phyloP scores from a whole-genome alignment of 2,797 vertebrate species.

The Argyrosomus regius region DNA sequence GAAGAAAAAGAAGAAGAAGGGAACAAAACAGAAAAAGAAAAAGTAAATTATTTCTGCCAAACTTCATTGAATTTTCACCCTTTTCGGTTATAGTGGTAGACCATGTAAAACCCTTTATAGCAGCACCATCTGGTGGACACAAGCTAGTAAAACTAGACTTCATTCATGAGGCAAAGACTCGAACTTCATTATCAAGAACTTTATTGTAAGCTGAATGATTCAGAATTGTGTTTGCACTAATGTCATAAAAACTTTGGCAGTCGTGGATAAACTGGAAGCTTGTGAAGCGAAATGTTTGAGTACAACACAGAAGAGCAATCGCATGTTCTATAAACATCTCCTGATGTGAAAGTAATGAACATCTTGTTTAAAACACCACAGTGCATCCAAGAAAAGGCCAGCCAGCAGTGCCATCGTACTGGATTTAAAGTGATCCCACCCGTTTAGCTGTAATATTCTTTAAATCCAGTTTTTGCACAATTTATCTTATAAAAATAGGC shows the following conservation, averaged over 20 bases:
- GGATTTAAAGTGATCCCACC: conserved; percentile 47
- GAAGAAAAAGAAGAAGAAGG: conserved; percentile 74
- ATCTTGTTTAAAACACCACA: conserved; percentile 23
- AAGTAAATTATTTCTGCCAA: conserved; percentile 36
- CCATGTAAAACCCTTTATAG: background rate
- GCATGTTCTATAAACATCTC: conserved; percentile 3
- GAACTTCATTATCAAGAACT: conserved; percentile 36
- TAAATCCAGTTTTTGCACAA: conserved; percentile 41
- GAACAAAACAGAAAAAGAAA: conserved; percentile 57
- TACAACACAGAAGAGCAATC: conserved; percentile 5
- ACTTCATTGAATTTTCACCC: fast-evolving
- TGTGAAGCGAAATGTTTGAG: background rate
- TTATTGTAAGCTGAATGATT: conserved; percentile 62
- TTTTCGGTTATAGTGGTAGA: background rate
- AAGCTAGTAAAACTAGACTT: background rate
- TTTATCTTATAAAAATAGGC: conserved; percentile 50
- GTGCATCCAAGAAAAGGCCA: conserved; percentile 45
- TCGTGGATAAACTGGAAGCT: conserved; percentile 6
- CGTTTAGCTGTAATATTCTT: conserved; percentile 9
- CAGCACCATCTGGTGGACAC: conserved; percentile 45
- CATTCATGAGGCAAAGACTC: conserved; percentile 13
- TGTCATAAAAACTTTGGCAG: conserved; percentile 51
- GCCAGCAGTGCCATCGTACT: conserved; percentile 30
- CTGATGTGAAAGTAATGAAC: conserved; percentile 9
- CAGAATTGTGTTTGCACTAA: conserved; percentile 9